Conservation (phyloP, 2,888 invertebrate species). For the Norana najaformis region DNA sequence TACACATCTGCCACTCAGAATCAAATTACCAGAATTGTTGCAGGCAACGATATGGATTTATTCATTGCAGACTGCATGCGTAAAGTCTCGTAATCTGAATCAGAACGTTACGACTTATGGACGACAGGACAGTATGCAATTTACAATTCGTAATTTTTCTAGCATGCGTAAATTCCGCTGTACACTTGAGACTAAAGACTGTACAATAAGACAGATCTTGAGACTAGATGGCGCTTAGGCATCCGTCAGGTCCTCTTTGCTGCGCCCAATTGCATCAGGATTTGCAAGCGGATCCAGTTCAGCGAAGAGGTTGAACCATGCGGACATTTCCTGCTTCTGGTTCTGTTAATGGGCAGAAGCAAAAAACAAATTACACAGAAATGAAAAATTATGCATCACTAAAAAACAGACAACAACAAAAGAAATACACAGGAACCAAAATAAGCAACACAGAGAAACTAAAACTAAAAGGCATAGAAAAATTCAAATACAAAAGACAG, state of each 20-base stretch:
- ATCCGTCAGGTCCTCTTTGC: constrained; percentile 45
- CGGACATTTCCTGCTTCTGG: constrained; percentile 56
- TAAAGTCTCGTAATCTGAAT: background rate
- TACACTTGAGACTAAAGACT: constrained; percentile 7
- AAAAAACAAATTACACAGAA: background rate
- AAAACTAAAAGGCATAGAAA: no score
- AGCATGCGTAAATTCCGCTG: background rate
- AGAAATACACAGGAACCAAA: background rate
- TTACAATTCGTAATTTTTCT: background rate
- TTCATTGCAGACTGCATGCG: constrained; percentile 13
- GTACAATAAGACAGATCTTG: background rate
- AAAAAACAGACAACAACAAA: background rate
- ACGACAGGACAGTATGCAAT: background rate
- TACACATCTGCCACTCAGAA: background rate
- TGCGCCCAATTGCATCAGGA: constrained; percentile 69
- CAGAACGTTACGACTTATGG: background rate
- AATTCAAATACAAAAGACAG: no score
- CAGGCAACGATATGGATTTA: background rate
- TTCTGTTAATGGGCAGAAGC: background rate
- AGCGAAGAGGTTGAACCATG: constrained; percentile 88
- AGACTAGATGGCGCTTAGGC: constrained; percentile 34
- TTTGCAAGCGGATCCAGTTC: constrained; percentile 89
- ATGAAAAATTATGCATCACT: background rate
- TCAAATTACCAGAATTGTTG: constrained; percentile 13
- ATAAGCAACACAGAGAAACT: no score